Conservation (phyloP, 1,140 invertebrate species). For the Drosophila subobscura region DNA sequence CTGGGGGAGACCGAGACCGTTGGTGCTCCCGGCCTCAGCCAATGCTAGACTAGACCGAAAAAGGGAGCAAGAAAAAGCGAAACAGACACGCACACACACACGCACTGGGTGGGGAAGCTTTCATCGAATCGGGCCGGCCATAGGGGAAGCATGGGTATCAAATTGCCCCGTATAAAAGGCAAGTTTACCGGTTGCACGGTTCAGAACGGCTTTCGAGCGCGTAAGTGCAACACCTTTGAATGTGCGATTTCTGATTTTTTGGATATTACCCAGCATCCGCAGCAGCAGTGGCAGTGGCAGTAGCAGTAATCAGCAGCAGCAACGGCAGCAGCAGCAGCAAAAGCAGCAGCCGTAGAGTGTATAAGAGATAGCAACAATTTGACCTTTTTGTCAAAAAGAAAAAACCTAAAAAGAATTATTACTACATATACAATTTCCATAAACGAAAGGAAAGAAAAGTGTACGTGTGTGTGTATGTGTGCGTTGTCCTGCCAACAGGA, state of each 20-base stretch:
- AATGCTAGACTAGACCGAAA: conserved; percentile 77
- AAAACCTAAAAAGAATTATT: conserved; percentile 45
- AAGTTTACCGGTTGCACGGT: conserved; percentile 87
- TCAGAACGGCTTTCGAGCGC: conserved; percentile 96
- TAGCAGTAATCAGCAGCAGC: conserved; percentile 12
- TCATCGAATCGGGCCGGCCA: conserved; percentile 52
- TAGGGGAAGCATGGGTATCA: conserved; percentile 85
- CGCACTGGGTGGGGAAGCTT: conserved; percentile 55
- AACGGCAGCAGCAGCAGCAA: conserved; percentile 23
- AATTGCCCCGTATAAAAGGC: conserved; percentile 94
- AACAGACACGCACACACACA: conserved; percentile 47
- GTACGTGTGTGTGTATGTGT: conserved; percentile 49
- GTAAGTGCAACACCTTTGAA: conserved; percentile 88
- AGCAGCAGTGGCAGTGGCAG: conserved; percentile 1
- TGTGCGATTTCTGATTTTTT: conserved; percentile 76
- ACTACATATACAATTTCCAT: conserved; percentile 25
- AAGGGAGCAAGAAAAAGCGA: conserved; percentile 80
- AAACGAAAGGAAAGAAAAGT: conserved; percentile 47
- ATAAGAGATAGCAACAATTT: conserved; percentile 64
- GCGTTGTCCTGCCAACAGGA: conserved; percentile 59
- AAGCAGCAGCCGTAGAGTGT: conserved; percentile 47
- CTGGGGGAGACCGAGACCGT: conserved; percentile 25
- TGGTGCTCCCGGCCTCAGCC: conserved; percentile 6
- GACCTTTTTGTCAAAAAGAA: conserved; percentile 71
- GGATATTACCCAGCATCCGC: conserved; percentile 56